These are phyloP conservation scores for Drosophila novamexicana DNA, from an alignment of 1,140 invertebrate species.

Conservation along the genomic window DNA sequence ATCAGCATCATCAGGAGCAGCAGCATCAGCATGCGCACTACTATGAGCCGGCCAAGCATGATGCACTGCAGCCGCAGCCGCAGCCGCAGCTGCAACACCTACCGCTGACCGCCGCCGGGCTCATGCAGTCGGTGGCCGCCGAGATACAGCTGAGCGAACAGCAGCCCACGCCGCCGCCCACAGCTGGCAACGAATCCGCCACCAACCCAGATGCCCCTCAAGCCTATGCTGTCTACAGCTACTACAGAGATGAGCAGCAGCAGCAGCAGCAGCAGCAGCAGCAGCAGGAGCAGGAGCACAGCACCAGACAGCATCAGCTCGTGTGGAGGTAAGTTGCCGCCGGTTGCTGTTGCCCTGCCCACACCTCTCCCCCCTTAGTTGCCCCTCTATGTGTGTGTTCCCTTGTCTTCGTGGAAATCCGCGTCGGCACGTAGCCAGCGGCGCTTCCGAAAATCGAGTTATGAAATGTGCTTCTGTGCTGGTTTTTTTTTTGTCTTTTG, in stretches of 20 bases:
- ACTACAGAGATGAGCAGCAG: conserved; percentile 47
- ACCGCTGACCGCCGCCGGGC: conserved; percentile 49
- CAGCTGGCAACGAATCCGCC: background rate
- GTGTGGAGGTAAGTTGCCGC: conserved; percentile 61
- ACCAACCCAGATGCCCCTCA: conserved; percentile 10
- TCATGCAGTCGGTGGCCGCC: conserved; percentile 55
- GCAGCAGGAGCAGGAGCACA: conserved; percentile 17
- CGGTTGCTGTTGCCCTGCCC: no score
- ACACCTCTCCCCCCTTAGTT: background rate
- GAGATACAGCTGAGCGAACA: conserved; percentile 54
- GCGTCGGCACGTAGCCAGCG: conserved; percentile 38
- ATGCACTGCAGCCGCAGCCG: background rate
- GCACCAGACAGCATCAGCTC: conserved; percentile 13
- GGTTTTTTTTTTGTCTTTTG: background rate
- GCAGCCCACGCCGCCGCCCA: conserved; percentile 24
- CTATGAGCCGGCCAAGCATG: conserved; percentile 33
- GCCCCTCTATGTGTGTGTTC: conserved; percentile 1
- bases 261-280: conserved; percentile 39
- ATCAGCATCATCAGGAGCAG: conserved; percentile 22
- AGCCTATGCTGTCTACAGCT: conserved; percentile 58
- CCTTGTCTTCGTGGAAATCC: conserved; percentile 30
- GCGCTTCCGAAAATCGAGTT: conserved; percentile 45
- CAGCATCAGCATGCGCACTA: conserved; percentile 26
- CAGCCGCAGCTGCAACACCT: conserved; percentile 22
- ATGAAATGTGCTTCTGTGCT: conserved; percentile 46